Base-by-base conservation (phyloP, 2,113 vertebrate genomes). In the Pangasianodon gigas region DNA sequence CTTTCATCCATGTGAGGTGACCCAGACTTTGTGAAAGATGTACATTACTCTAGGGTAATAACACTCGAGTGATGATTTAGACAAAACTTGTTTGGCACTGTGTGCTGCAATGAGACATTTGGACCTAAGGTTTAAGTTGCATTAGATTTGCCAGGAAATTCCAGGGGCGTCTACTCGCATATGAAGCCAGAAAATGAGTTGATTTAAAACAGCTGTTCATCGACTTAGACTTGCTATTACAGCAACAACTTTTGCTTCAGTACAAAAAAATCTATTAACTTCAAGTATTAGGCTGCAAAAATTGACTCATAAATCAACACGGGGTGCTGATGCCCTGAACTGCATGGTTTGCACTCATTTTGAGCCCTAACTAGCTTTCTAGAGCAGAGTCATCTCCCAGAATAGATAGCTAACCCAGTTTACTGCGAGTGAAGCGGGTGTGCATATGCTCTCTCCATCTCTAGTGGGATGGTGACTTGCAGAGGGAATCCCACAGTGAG, bases 341-440 rank as follows among this genome's bases (percentile, higher is more conserved):
- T 84, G 84, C 56, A 54, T 51, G 24, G 26, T 87, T 74, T 92
- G 87, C 56, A 67, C 71, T 90, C 71, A 92, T 92, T 92, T 84
- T 51, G 56, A 87, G 84, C 84, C 80, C 56, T 88, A 89, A 82
- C 84, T 82, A 89, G 83, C 82, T 92, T 92, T 92, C 89, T 92
- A 71, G 91, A 93, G 89, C 91, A 92, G 79, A 89, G 79, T 89
- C 89, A 91, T 88, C 74, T 91, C 92, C 91, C 90, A 92, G 91
- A 93, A 93, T 91, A 91, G 91, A 88, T 75, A 21, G 84, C 82
- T 88, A 90, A 92, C 91, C 91, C 75, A 90, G 81, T 92, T 93
- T 71, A 41, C 60, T 82, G 52, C 29, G 60, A 92, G 89, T 84
- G 87, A 87, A 91, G 80, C 69, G 60, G 6, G 32, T 71, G 8